Evolutionary conservation across 2,888 invertebrate genomes (phyloP), one percentile per base, ranked within the genome.

Genomic region (Rhyacophila evoluta): DNA sequence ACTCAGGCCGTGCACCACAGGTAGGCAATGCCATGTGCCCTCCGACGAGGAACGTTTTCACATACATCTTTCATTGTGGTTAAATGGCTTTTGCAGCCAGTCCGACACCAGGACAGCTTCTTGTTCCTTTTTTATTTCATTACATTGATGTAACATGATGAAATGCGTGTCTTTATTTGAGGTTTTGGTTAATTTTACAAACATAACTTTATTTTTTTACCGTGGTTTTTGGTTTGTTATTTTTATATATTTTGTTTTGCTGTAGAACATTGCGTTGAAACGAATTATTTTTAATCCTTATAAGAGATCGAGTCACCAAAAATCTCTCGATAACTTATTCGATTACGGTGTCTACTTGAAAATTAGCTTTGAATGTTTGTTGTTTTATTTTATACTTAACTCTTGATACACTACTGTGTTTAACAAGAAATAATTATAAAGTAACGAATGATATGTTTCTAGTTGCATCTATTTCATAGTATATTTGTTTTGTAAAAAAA

Each of bases 1-100:
- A 88, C 89, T 28, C 88, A 89, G 81, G 88, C 89, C 85, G 88
- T 87, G 83, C 88, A 88, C 87, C 85, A 88, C 87, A 90, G 90
- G 90, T 90, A 90, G 88, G 88, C 85, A 82, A 81, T 77, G 87
- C 68, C 82, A 83, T 83, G 82, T 82, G 79, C 81, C 69, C 78
- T 33, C 73, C 28, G 72, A 79, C 74, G 41, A 75, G 78, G 82
- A 79, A 81, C 81, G 80, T 79, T 79, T 82, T 79, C 72, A 69
- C 72, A 25, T 25, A 41, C 41, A n/a, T 69, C 28, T 28, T 33
- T 33, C 69, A 33, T 11, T 33, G 33, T 33, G 12, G 69, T 28
- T 28, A 69, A 69, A 69, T 69, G 69, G 12, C 25, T 55, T 55
- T 55, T 55, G 55, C 8, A 19, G 55, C 19, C 25, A 25, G 19